Base-by-base conservation (phyloP, 2,113 vertebrate species). In the Chloropsis cyanopogon region DNA sequence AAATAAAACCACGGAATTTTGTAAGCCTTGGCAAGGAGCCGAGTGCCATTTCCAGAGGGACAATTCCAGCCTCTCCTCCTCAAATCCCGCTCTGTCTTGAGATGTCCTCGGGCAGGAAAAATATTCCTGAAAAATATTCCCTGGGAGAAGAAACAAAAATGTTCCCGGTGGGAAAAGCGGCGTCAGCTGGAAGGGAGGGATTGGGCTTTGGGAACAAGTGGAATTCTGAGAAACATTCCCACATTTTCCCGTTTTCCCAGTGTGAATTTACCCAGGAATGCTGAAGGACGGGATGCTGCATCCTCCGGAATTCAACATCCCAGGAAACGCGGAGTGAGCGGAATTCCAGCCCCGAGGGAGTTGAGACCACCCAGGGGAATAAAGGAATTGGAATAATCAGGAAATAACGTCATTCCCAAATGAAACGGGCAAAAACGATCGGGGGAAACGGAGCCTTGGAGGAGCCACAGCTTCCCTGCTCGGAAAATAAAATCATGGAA, bases 141-240 rank as follows among this genome's bases (percentile, higher is more conserved):
- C 26, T 57, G 1, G 2, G 42, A 61, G 37, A 83, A 66, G 72
- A 19, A 64, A 70, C 33, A 19, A 53, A 44, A 41, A n/a, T 19
- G 14, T 86, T 86, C 90, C 76, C 1, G 0, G 25, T 33, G 44
- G 90, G 66, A 29, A 82, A 41, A 86, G 31, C 7, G 2, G 33
- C 11, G 0, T 23, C 64, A 29, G 7, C 10, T 1, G 4, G 25
- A 54, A 37, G 15, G 69, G 37, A 78, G 21, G 10, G 4, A 17
- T 65, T 28, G 6, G 42, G 28, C 61, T 52, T 35, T 11, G 33
- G 57, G 44, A 60, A 33, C 7, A 5, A 47, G n/a, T 6, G 24
- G 31, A 24, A 18, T 49, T 44, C 50, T 26, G 22, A 18, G 33
- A 23, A 78, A 53, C 1, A 26, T 39, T 14, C 19, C 22, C 28